Evolutionary conservation across 2,888 invertebrate species (phyloP).

Genomic region (Petrolisthes cinctipes): DNA sequence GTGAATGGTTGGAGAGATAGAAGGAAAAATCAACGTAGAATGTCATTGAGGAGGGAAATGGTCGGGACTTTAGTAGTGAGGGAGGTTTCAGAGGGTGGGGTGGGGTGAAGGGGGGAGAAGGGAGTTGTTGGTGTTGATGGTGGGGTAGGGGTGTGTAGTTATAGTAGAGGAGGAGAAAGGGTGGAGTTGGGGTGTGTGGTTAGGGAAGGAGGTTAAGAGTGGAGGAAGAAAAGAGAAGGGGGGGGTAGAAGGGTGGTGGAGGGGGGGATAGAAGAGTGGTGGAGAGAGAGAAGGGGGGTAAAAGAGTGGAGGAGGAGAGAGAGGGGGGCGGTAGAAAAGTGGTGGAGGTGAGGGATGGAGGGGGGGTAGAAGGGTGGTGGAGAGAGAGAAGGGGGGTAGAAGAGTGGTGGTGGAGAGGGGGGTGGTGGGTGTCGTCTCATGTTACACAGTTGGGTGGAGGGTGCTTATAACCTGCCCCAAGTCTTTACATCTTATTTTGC

Average conservation of each 20-base stretch:
- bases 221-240: too few relatives aligned
- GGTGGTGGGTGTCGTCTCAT: background rate
- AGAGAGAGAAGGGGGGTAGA: background rate
- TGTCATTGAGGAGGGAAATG: background rate
- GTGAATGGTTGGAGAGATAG: too few relatives aligned
- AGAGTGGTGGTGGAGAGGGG: background rate
- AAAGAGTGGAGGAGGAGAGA: background rate
- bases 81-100: background rate
- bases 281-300: too few relatives aligned
- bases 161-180: too few relatives aligned
- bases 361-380: background rate
- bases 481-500: background rate
- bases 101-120: background rate
- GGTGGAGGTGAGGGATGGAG: background rate
- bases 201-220: too few relatives aligned
- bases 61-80: background rate
- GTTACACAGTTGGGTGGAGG: background rate
- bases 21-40: background rate
- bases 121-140: background rate
- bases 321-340: background rate
- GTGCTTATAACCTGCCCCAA: background rate
- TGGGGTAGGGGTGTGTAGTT: too few relatives aligned
- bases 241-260: too few relatives aligned
- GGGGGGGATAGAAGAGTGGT: too few relatives aligned
- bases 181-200: too few relatives aligned